Base-by-base conservation (phyloP, 2,888 invertebrate species). In the Leucozona laternaria region DNA sequence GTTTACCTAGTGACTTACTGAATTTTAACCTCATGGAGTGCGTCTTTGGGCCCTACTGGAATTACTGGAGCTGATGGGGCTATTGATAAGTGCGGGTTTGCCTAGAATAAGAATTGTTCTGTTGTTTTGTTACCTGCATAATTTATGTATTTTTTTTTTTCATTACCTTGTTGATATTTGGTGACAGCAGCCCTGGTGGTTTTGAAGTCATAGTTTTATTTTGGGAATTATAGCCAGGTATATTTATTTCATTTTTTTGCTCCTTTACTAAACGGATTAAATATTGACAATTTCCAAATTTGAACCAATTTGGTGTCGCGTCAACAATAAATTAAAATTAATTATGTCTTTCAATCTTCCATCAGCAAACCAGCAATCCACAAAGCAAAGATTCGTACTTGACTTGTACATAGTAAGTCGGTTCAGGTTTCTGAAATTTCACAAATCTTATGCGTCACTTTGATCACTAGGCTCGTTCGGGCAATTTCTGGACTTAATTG, bases 21-120 rank as follows among this genome's bases (percentile, higher is more conserved):
- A 80, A 95, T 90, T 92, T 94, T 94, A 17, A 95, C 93, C 88
- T 94, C 94, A 88, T 93, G 94, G 88, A 93, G 94, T 4, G 94
- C 94, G 91, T 95, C 94, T 90, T 93, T 94, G 6, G 93, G 93
- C 17, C 94, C 94, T 89, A 93, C 93, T n/a, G 93, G 92, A 90
- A 94, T 93, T 2, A 93, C 91, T 22, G 94, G 94, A 50, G 94
- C 91, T 57, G 94, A 93, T 40, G 93, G 91, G 17, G 88, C 89
- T 4, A 92, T 66, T 4, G 88, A 72, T 15, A 82, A 88, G 70
- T 92, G 92, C 8, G 92, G 92, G 88, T 92, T 92, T 28, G 15
- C 28, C 81, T 89, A 22, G 22, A 43, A 57, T 5, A n/a, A n/a
- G n/a, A n/a, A n/a, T n/a, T n/a, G n/a, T n/a, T n/a, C n/a, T 7